Evolutionary conservation across 1,140 invertebrate genomes (phyloP).

Genomic region (Heliothis subflexa): DNA sequence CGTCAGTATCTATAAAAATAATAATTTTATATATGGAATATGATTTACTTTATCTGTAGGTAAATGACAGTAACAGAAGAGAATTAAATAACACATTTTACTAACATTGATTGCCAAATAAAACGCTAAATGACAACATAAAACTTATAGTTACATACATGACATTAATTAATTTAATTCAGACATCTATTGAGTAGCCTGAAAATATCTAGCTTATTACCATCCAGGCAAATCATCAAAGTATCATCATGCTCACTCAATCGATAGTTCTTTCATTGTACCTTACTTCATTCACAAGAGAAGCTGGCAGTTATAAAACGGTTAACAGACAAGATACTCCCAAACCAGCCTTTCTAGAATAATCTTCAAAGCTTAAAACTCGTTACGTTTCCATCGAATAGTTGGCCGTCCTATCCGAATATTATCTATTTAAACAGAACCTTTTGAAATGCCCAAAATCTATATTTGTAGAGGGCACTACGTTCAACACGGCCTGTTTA

Average conservation of each 20-base stretch:
- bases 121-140: no score
- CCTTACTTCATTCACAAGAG: neutral
- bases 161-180: no score
- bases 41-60: no score
- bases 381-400: conserved; percentile 6
- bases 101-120: no score
- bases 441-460: conserved; percentile 27
- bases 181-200: no score
- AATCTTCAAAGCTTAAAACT: conserved; percentile 9
- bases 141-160: no score
- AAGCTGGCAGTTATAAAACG: neutral
- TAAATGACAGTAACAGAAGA: no score
- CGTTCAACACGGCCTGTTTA: conserved; percentile 28
- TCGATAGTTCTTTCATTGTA: neutral
- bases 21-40: neutral
- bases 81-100: no score
- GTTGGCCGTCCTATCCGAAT: neutral
- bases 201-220: no score
- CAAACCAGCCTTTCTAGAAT: neutral
- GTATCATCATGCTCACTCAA: no score
- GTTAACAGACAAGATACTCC: neutral
- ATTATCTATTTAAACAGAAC: conserved; percentile 30
- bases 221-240: no score
- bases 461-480: conserved; percentile 35
- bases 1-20: neutral